These are phyloP conservation scores for Conomelus anceps DNA, from an alignment of 2,888 invertebrate species.

Conservation along the genomic window DNA sequence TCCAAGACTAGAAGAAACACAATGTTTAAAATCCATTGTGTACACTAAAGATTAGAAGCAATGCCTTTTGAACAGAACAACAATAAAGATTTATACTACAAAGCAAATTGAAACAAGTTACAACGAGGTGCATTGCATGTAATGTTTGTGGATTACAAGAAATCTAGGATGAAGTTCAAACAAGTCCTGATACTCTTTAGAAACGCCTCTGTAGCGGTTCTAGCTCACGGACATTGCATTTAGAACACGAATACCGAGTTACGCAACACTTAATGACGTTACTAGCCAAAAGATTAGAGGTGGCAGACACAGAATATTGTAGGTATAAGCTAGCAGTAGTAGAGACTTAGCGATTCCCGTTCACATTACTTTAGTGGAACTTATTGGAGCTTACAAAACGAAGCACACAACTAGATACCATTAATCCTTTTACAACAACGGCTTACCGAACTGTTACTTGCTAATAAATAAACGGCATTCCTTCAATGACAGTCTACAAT, in stretches of 20 bases:
- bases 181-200: background rate
- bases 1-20: background rate
- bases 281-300: background rate
- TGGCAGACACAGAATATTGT: background rate
- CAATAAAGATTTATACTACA: background rate
- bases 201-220: background rate
- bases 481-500: background rate
- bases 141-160: background rate
- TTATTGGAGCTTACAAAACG: background rate
- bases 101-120: background rate
- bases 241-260: background rate
- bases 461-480: background rate
- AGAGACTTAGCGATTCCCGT: background rate
- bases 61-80: background rate
- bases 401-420: background rate
- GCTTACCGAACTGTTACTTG: background rate
- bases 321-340: too few relatives aligned
- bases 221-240: background rate
- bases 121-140: background rate
- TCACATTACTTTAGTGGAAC: background rate
- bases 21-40: background rate
- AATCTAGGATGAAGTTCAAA: background rate
- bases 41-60: background rate
- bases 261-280: background rate
- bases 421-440: background rate